Evolutionary conservation across 2,113 vertebrate genomes (phyloP), one percentile per base, ranked within the genome.

Genomic region (Plotosus lineatus): DNA sequence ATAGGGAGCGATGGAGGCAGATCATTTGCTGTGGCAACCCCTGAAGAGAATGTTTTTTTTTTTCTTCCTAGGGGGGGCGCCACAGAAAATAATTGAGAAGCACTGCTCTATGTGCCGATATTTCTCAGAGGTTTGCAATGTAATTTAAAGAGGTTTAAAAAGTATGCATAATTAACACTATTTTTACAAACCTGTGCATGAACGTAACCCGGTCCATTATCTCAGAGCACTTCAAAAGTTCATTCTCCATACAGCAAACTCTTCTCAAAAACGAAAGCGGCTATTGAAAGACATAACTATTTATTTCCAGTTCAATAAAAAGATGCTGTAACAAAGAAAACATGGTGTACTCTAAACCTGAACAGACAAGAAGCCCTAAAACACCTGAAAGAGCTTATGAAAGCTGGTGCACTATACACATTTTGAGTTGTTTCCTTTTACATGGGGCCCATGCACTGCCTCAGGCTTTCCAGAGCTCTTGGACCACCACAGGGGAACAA

Each of bases 381-480:
- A 76, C 33, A 88, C 86, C 85, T 81, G 68, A 77, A 44, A 50
- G 85, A 71, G 61, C 36, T 68, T 58, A 15, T 85, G 84, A 90
- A 89, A 88, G 83, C 80, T 75, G 79, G 78, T 73, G 86, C n/a
- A 60, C 90, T 86, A 86, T 80, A 58, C 87, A 88, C 92, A 86
- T 90, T 90, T 87, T 88, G 86, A 90, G 90, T 91, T 86, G 36
- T 87, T 87, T 82, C 86, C 38, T 82, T 86, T 84, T 86, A 38
- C 26, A 84, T 69, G 86, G 88, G 83, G 86, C 85, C 75, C 77
- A 61, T 36, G 76, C 83, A 80, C 88, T 90, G 86, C 91, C 90
- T 89, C 31, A 78, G 87, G 79, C 87, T 85, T 82, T 84, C 75
- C 74, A 82, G 44, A 86, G 28, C 60, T 75, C 1, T 38, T 82